A percentile compares a stretch with the other conserved stretches of the same genome.
phyloP scores from a whole-genome alignment of 2,888 invertebrate species.

The Nycteola revayana region DNA sequence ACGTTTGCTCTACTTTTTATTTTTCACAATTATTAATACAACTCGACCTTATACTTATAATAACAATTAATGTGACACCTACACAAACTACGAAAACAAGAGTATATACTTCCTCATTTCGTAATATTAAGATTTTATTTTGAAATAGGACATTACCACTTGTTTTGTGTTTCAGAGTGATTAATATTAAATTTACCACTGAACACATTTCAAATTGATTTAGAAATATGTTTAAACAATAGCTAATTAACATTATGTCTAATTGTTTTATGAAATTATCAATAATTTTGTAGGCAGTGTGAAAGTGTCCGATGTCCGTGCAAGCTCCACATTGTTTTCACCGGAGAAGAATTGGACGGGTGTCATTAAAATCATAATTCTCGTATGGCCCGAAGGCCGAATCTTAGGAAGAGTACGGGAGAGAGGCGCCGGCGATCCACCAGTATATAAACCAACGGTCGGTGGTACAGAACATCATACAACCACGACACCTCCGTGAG shows the following conservation, averaged over 20 bases:
- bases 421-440: constrained; percentile 69
- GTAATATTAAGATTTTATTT: too few species aligned
- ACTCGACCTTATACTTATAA: too few species aligned
- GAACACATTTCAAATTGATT: too few species aligned
- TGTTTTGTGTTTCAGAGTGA: too few species aligned
- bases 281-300: constrained; percentile 39
- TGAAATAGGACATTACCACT: too few species aligned
- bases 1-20: too few species aligned
- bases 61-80: too few species aligned
- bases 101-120: too few species aligned
- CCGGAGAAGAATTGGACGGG: constrained; percentile 72
- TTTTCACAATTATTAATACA: too few species aligned
- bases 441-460: constrained; percentile 68
- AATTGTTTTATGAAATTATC: constrained; percentile 21
- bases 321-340: constrained; percentile 75
- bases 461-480: constrained; percentile 72
- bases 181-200: too few species aligned
- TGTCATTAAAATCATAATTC: constrained; percentile 81
- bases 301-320: constrained; percentile 60
- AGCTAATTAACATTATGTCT: constrained; percentile 15
- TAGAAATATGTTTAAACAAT: constrained; percentile 11
- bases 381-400: constrained; percentile 78
- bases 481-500: constrained; percentile 76
- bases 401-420: constrained; percentile 79
- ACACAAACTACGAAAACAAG: too few species aligned